Evolutionary conservation across 1,140 invertebrate genomes (phyloP).

Genomic region (Chironomus striatipennis): DNA sequence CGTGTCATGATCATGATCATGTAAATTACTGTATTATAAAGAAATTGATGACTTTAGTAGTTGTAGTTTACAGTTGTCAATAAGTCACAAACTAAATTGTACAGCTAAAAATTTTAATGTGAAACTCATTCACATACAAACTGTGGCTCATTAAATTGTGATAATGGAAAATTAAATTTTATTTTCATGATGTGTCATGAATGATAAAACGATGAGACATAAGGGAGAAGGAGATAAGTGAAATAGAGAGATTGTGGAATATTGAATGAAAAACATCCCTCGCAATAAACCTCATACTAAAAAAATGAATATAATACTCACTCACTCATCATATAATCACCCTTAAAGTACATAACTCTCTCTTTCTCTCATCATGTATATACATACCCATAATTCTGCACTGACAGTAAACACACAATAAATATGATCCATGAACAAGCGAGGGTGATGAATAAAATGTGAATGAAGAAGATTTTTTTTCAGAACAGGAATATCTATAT

Average conservation of each 20-base stretch:
- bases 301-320: background rate
- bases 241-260: background rate
- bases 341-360: slow-evolving; percentile 19
- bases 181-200: slow-evolving; percentile 5
- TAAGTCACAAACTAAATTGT: too few species aligned
- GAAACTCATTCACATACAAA: background rate
- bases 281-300: slow-evolving; percentile 1
- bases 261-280: background rate
- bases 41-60: too few species aligned
- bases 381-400: background rate
- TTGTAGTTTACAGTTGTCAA: too few species aligned
- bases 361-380: background rate
- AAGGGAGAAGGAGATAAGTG: background rate
- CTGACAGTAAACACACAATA: slow-evolving; percentile 17
- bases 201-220: background rate
- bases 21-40: too few species aligned
- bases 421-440: slow-evolving; percentile 11
- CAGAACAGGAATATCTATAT: slow-evolving; percentile 1
- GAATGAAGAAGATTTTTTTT: background rate
- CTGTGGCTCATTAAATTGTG: background rate
- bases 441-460: background rate
- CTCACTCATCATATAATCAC: background rate
- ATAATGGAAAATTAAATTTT: slow-evolving; percentile 15
- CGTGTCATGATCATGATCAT: too few species aligned
- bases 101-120: too few species aligned